Percentiles rank a stretch among this genome's conserved stretches.
These are phyloP conservation scores for Colistium nudipinnis DNA, from an alignment of 2,113 vertebrate species.

Conservation along the genomic window DNA sequence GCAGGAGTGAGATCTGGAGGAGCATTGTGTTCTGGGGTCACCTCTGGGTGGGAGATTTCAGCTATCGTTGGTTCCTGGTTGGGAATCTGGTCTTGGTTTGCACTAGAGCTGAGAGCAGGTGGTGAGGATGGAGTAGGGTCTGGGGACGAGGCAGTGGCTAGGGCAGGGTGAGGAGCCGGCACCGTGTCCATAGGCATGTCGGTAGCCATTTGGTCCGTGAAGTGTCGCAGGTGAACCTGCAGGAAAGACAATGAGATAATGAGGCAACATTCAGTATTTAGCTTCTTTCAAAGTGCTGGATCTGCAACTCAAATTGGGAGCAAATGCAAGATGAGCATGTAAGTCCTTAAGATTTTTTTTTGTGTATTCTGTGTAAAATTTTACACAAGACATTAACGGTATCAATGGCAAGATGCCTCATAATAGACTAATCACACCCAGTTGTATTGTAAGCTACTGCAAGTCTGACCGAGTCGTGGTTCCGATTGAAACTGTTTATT, in stretches of 20 bases:
- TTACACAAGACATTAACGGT: too few relatives aligned
- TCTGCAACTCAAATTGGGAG: not conserved
- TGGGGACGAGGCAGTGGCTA: constrained; percentile 9
- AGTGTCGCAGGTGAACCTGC: constrained; percentile 71
- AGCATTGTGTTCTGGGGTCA: constrained; percentile 21
- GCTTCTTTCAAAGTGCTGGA: not conserved
- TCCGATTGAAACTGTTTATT: too few relatives aligned
- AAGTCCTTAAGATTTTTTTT: too few relatives aligned
- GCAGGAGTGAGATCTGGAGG: constrained; percentile 7
- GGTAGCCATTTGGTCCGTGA: constrained; percentile 61
- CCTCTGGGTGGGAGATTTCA: constrained; percentile 22
- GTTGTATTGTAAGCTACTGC: too few relatives aligned
- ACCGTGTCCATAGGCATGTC: constrained; percentile 60
- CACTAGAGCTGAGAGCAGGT: constrained; percentile 18
- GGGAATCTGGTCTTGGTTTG: constrained; percentile 39
- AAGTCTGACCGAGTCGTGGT: too few relatives aligned
- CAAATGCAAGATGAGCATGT: not conserved
- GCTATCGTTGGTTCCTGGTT: constrained; percentile 37
- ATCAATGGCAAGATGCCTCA: too few relatives aligned
- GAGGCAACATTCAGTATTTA: not conserved
- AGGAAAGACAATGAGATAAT: constrained; percentile 6
- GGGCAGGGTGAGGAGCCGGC: constrained; percentile 37
- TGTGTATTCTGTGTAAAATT: too few relatives aligned
- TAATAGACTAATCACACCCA: too few relatives aligned
- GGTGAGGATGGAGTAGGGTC: constrained; percentile 7